phyloP scores from a whole-genome alignment of 2,113 vertebrate genomes.

The Coregonus clupeaformis region DNA sequence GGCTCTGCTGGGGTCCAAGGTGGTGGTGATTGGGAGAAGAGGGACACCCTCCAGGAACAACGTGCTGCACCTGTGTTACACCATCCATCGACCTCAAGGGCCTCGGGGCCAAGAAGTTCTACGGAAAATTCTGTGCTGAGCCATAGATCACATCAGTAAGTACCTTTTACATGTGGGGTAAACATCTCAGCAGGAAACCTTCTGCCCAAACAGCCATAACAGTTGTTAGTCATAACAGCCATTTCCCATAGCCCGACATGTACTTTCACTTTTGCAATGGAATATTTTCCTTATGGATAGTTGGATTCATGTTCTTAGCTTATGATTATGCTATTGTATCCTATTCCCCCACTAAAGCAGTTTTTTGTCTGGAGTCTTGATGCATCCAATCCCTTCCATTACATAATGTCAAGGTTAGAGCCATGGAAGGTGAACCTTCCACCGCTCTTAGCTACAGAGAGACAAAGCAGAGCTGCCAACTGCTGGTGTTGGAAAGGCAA shows the following conservation, averaged over 20 bases:
- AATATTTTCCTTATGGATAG: too few species aligned
- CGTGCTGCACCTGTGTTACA: constrained; percentile 94
- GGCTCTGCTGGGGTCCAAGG: constrained; percentile 90
- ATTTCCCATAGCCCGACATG: too few species aligned
- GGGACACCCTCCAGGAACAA: constrained; percentile 94
- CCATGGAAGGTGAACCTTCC: not conserved
- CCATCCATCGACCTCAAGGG: constrained; percentile 94
- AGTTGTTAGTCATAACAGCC: too few species aligned
- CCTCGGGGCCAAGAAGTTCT: constrained; percentile 96
- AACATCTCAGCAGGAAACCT: not conserved
- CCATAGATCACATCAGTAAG: constrained; percentile 99
- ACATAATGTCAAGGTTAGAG: not conserved
- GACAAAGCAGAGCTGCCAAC: not conserved
- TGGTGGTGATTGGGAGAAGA: constrained; percentile 93
- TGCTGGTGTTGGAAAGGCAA: not conserved
- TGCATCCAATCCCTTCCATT: not conserved
- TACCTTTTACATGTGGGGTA: constrained; percentile 36
- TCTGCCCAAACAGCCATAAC: not conserved
- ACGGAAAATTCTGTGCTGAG: constrained; percentile 95
- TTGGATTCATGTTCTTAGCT: not conserved
- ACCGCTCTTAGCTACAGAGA: not conserved
- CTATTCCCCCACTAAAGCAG: not conserved
- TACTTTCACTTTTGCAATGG: too few species aligned
- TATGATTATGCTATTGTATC: not conserved
- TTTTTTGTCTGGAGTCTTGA: not conserved